Evolutionary conservation across 2,113 vertebrate genomes (phyloP), one percentile per base, ranked within the genome.

Genomic region (Crotalus tigris): DNA sequence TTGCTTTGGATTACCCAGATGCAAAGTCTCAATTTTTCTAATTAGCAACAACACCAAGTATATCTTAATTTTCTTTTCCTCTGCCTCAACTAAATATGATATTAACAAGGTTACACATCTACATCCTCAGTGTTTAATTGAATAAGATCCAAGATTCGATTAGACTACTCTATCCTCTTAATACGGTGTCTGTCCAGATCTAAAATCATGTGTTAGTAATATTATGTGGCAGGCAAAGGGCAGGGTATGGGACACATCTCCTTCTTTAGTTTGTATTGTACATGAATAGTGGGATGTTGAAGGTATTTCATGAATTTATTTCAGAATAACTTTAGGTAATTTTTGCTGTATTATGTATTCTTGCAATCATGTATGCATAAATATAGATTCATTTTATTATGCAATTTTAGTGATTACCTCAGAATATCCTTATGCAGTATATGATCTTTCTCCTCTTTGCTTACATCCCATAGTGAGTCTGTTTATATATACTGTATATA

Each of bases 11-110:
- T 97, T 94, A 97, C 95, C 95, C 98, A 98, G 98, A 98, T 98
- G 98, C 96, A 98, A 98, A 98, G 96, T 97, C 97, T 98, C 98
- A 98, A 98, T 98, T 98, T 98, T 98, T 98, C 97, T 98, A 98
- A 98, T 98, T 98, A 98, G 97, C 97, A 97, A 96, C 96, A 98
- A 97, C 98, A 97, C 93, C 95, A 98, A 98, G 97, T 98, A 97
- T 98, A 98, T 98, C 98, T 98, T 98, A 97, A 98, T 98, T 97
- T 98, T 98, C 98, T 97, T 97, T 96, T 97, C 97, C 97, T 97
- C 97, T 98, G 97, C 97, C 96, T 97, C 97, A 98, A 98, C 98
- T 97, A 98, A 98, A 98, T 54, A 95, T 97, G 97, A 85, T 98
- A 98, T 98, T 98, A 98, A 98, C 98, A 97, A 98, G 97, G 98